Conservation (phyloP, 2,113 vertebrate genomes). For the Urocynchramus pylzowi region DNA sequence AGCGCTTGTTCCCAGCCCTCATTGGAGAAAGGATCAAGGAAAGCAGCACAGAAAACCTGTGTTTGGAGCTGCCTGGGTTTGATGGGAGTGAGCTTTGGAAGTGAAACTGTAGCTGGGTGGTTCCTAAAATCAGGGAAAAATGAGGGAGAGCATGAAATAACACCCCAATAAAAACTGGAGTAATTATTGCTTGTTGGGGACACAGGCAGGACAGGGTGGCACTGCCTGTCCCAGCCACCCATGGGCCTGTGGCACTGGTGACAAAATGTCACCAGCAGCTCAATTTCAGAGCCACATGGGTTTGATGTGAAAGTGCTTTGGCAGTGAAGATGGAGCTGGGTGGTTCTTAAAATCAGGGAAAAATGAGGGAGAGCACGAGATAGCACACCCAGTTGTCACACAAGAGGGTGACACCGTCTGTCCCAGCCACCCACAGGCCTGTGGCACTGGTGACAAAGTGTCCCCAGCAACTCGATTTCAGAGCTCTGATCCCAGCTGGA, state of each 20-base stretch:
- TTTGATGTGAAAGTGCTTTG: no score
- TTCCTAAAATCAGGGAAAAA: background rate
- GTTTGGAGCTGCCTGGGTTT: background rate
- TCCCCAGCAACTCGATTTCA: background rate
- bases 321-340: background rate
- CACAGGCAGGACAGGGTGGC: background rate
- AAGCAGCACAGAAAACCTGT: rapidly evolving
- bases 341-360: background rate
- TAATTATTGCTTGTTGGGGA: rapidly evolving
- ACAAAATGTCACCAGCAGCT: background rate
- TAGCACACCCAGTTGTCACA: background rate
- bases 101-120: background rate
- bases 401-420: background rate
- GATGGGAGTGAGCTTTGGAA: background rate
- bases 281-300: rapidly evolving
- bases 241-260: background rate
- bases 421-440: background rate
- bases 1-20: background rate
- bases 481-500: background rate
- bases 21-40: background rate
- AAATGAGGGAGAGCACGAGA: background rate
- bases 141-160: background rate
- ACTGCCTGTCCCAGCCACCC: background rate
- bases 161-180: background rate
- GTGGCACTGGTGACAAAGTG: background rate